Evolutionary conservation across 1,140 invertebrate species (phyloP).

Genomic region (Eriosoma lanigerum): DNA sequence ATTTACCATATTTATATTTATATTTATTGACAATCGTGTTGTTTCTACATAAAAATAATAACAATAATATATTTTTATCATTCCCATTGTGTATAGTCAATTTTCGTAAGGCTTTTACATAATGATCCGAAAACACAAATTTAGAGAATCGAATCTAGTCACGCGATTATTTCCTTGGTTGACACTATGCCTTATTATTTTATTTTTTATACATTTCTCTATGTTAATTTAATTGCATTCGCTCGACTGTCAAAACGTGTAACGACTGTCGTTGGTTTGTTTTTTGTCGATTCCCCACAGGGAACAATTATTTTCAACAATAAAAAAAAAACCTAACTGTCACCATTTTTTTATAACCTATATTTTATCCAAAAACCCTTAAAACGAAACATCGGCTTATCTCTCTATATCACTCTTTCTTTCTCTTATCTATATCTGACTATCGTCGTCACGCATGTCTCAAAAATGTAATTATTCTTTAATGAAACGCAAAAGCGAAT

Average conservation of each 20-base stretch:
- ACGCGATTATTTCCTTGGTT: constrained; percentile 9
- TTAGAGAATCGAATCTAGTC: neutral
- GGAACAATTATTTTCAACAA: neutral
- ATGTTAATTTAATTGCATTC: constrained; percentile 32
- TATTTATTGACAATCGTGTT: neutral
- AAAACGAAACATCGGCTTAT: neutral
- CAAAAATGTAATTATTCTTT: neutral
- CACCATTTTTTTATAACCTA: neutral
- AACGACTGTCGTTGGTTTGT: constrained; percentile 3
- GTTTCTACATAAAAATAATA: neutral
- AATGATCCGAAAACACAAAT: neutral
- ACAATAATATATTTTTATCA: neutral
- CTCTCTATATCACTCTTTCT: neutral
- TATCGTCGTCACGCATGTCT: neutral
- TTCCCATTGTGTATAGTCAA: neutral
- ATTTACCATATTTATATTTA: neutral
- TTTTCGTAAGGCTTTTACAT: constrained; percentile 10
- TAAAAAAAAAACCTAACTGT: neutral
- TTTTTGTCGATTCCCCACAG: neutral
- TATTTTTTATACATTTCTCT: neutral
- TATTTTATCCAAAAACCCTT: neutral
- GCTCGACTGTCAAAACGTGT: constrained; percentile 8
- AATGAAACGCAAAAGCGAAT: neutral
- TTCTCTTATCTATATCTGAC: no score
- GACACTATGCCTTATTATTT: neutral